Conservation (phyloP, 2,113 vertebrate species). For the Lepus timidus region DNA sequence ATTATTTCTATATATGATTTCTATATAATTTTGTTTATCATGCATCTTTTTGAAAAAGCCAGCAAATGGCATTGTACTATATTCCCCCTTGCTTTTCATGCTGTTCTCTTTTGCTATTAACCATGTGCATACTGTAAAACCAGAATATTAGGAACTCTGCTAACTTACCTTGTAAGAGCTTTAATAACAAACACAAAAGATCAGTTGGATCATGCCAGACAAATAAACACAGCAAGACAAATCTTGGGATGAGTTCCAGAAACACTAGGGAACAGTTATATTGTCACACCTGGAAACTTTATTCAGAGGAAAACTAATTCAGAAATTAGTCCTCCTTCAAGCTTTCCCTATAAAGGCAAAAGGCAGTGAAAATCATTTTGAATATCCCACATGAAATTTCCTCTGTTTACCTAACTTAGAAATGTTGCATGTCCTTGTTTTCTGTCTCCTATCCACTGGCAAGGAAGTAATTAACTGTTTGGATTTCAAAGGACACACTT, state of each 20-base stretch:
- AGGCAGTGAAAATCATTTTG: conserved; percentile 13
- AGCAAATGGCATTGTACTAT: not conserved
- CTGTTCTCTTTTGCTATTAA: not conserved
- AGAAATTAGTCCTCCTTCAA: not conserved
- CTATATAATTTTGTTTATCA: not conserved
- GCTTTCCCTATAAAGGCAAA: conserved; percentile 17
- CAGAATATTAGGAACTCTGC: not conserved
- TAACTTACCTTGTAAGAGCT: not conserved
- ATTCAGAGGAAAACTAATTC: conserved; percentile 59
- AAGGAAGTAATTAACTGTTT: conserved; percentile 9
- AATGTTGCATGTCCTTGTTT: not conserved
- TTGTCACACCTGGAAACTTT: conserved; percentile 43
- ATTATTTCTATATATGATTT: not conserved
- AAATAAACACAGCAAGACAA: conserved; percentile 15
- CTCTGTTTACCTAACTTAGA: not conserved
- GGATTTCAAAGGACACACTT: conserved; percentile 53
- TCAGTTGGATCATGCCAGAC: conserved; percentile 25
- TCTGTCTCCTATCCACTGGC: not conserved
- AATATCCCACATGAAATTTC: not conserved
- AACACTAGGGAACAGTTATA: not conserved
- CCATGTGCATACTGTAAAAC: not conserved
- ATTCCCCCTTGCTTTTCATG: not conserved
- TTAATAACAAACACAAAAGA: conserved; percentile 24
- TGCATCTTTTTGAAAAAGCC: not conserved
- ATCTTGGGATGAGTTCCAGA: conserved; percentile 25